Evolutionary conservation across 2,888 invertebrate species (phyloP).

Genomic region (Ophion ellenae): DNA sequence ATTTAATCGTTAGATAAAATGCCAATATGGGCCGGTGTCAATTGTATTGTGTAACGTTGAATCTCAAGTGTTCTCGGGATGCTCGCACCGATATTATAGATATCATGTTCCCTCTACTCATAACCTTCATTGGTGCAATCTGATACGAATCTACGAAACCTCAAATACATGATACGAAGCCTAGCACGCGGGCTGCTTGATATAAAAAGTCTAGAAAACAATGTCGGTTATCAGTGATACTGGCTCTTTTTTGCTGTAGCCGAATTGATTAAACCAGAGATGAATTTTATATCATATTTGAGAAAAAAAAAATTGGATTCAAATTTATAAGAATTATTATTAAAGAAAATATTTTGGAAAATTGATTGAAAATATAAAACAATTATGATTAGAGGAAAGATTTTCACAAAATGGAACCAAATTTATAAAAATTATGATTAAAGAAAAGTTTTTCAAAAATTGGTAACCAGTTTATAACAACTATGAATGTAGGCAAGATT

Average conservation of each 20-base stretch:
- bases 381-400: no score
- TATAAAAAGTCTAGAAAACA: slow-evolving; percentile 1
- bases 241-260: background rate
- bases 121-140: slow-evolving; percentile 45
- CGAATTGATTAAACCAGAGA: background rate
- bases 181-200: background rate
- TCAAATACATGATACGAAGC: background rate
- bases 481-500: background rate
- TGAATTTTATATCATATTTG: background rate
- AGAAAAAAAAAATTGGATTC: no score
- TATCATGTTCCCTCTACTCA: background rate
- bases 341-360: no score
- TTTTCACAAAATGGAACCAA: background rate
- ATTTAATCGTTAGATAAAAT: background rate
- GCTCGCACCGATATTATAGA: background rate
- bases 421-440: background rate
- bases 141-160: background rate
- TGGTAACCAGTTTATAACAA: background rate
- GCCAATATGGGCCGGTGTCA: background rate
- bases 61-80: background rate
- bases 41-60: background rate
- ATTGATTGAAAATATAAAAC: no score
- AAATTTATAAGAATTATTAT: no score
- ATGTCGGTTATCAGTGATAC: background rate
- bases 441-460: background rate